phyloP scores from a whole-genome alignment of 64 coral and sea anemone species.

The Orbicella faveolata region DNA sequence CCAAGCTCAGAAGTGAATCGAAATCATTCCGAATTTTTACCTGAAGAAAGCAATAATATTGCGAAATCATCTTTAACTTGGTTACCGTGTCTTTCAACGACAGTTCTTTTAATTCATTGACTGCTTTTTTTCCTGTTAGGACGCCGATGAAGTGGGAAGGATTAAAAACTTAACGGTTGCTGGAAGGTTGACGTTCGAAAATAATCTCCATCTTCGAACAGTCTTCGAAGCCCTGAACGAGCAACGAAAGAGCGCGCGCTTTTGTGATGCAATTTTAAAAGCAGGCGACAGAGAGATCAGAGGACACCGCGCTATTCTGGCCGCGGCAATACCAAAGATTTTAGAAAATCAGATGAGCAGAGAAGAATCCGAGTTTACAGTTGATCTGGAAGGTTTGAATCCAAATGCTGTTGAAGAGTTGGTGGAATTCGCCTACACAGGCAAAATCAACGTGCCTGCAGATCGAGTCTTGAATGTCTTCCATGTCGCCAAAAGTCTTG shows the following conservation, averaged over 20 bases:
- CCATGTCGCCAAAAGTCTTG: slow-evolving; percentile 67
- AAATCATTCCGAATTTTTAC: not conserved
- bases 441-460: slow-evolving; percentile 46
- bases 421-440: slow-evolving; percentile 75
- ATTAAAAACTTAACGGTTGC: not conserved
- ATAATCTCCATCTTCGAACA: slow-evolving; percentile 12
- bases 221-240: slow-evolving; percentile 66
- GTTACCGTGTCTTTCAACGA: not conserved
- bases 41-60: not conserved
- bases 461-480: slow-evolving; percentile 46
- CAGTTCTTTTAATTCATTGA: not conserved
- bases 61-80: not conserved
- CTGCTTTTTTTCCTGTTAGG: not conserved
- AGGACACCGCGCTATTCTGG: slow-evolving; percentile 70
- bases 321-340: slow-evolving; percentile 65
- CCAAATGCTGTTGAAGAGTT: slow-evolving; percentile 71
- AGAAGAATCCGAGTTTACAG: slow-evolving; percentile 51
- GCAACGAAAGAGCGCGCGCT: slow-evolving; percentile 72
- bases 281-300: slow-evolving; percentile 66
- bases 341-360: slow-evolving; percentile 30
- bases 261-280: slow-evolving; percentile 69
- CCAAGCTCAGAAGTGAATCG: not conserved
- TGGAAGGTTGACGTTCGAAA: not conserved
- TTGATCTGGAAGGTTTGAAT: slow-evolving; percentile 74
- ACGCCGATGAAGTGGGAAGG: not conserved